Base-by-base conservation (phyloP, 2,113 vertebrate species). In the Platichthys stellatus region DNA sequence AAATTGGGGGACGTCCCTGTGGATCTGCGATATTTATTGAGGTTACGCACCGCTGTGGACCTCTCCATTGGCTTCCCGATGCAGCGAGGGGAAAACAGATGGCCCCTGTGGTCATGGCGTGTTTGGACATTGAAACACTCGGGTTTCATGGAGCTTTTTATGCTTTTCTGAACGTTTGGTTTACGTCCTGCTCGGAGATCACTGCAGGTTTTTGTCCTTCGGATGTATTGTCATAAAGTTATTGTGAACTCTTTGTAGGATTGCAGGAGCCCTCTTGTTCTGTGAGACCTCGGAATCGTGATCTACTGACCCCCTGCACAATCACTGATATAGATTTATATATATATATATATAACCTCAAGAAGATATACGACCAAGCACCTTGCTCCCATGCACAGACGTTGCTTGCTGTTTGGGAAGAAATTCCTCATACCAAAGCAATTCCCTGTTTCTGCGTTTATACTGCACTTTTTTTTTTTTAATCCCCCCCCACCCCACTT, bases 101-200 rank as follows among this genome's bases (percentile, higher is more conserved):
- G 94, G 88, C 53, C 79, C 79, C 59, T n/a, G 69, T 65, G 76
- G 91, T 92, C 92, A 90, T 86, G 88, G 89, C 89, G 70, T 82
- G 88, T 91, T 94, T 90, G 89, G 88, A 93, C 82, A 91, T 86
- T 92, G 92, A 92, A 92, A 93, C 92, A 92, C 79, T 93, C 84
- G 60, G 74, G 86, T 93, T 93, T 93, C 90, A 94, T 85, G 90
- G 84, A 77, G 82, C 86, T 90, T 94, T 92, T 90, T 88, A 84
- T 89, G 89, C 88, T 79, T 85, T 82, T 87, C 82, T 77, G 79
- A 82, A 90, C 90, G 89, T 93, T 92, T 86, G 82, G 63, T 87
- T 86, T 78, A 92, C 74, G 81, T 91, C 90, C 92, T 89, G 82
- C 86, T 91, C 86, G 67, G 53, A 71, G 63, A 75, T 84, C 73